phyloP scores from a whole-genome alignment of 2,797 vertebrate species.

The Gallinago nigripennis region DNA sequence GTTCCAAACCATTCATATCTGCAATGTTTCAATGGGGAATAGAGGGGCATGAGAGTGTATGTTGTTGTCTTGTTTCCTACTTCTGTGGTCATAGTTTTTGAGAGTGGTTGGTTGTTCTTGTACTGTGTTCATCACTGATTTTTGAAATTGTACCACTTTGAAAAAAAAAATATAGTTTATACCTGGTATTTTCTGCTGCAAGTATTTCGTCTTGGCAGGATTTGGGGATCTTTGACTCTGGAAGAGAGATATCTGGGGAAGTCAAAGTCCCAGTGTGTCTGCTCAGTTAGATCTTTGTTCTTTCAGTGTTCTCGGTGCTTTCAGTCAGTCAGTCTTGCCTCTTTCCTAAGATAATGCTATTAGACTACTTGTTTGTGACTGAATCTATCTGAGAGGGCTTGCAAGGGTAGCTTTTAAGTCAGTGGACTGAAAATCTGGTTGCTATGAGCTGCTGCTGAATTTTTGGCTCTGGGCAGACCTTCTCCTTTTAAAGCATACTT shows the following conservation, averaged over 20 bases:
- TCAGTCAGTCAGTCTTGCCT: not conserved
- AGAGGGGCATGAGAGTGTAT: conserved; percentile 8
- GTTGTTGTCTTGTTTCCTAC: conserved; percentile 42
- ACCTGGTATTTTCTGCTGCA: conserved; percentile 3
- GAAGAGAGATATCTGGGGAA: not conserved
- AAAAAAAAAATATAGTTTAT: not conserved
- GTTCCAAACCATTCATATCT: conserved; percentile 31
- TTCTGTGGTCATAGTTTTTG: conserved; percentile 41
- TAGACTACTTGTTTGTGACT: not conserved
- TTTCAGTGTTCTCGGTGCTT: not conserved
- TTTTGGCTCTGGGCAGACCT: not conserved
- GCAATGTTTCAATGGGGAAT: not conserved
- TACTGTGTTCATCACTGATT: conserved; percentile 10
- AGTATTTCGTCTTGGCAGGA: not conserved
- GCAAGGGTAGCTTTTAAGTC: not conserved
- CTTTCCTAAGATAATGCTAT: not conserved
- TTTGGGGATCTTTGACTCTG: not conserved
- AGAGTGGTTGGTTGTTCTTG: conserved; percentile 11
- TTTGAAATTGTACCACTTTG: conserved; percentile 10
- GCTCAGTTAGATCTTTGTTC: not conserved
- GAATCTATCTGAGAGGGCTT: not conserved
- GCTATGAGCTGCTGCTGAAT: not conserved
- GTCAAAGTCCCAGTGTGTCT: not conserved
- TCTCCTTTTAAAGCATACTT: not conserved
- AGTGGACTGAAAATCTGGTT: not conserved